phyloP scores from a whole-genome alignment of 2,888 invertebrate genomes.

The Pristionchus japonicus region DNA sequence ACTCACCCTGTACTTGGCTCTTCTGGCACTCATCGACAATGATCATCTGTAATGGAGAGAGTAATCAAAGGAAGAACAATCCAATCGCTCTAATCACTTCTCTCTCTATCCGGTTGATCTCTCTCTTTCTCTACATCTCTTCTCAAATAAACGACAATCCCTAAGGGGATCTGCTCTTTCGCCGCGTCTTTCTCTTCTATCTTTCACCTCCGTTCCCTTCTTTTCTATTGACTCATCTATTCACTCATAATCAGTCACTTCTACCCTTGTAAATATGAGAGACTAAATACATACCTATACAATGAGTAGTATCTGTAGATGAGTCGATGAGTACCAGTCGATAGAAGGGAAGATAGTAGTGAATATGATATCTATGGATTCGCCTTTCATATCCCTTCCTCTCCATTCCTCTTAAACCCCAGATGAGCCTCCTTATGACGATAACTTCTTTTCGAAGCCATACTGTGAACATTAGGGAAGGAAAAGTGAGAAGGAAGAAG shows the following conservation, averaged over 20 bases:
- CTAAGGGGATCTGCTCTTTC: neutral
- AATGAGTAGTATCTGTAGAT: neutral
- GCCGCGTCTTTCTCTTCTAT: neutral
- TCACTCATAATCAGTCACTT: neutral
- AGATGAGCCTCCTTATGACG: neutral
- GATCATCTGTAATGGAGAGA: neutral
- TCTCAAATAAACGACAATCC: slow-evolving; percentile 26
- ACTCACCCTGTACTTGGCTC: neutral
- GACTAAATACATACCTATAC: neutral
- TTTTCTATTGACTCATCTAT: neutral
- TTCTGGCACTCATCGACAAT: slow-evolving; percentile 1
- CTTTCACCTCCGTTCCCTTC: neutral
- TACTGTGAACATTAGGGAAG: neutral
- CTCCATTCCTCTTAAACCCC: neutral
- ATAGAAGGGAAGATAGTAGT: slow-evolving; percentile 1
- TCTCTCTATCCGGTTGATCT: neutral
- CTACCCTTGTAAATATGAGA: neutral
- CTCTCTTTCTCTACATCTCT: slow-evolving; percentile 7
- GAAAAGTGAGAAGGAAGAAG: neutral
- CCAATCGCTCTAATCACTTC: neutral
- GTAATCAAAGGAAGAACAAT: neutral
- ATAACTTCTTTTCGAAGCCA: neutral
- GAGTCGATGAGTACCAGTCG: neutral
- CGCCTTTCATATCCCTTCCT: neutral
- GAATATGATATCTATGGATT: slow-evolving; percentile 17